These are phyloP conservation scores for Drymonia ruficornis DNA, from an alignment of 2,888 invertebrate species.

Conservation along the genomic window DNA sequence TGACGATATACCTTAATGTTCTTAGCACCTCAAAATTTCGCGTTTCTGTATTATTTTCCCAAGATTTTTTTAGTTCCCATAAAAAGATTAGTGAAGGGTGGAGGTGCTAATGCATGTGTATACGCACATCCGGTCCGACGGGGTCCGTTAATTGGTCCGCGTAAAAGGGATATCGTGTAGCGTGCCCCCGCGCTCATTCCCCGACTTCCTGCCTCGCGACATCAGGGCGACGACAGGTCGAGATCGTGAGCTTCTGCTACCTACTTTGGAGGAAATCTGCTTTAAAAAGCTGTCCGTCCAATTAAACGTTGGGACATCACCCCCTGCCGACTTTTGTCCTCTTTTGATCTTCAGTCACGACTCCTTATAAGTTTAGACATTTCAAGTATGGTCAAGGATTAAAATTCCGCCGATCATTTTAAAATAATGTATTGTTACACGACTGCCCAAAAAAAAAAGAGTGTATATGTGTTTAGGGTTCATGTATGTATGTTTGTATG, in stretches of 20 bases:
- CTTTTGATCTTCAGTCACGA: constrained; percentile 52
- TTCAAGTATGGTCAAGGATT: constrained; percentile 32
- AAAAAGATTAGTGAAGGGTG: constrained; percentile 78
- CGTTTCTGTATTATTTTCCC: constrained; percentile 53
- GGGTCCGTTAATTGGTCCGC: constrained; percentile 82
- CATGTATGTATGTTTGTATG: too few species aligned
- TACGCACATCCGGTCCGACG: constrained; percentile 78
- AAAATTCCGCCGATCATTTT: constrained; percentile 26
- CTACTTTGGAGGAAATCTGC: constrained; percentile 54
- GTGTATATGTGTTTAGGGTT: too few species aligned
- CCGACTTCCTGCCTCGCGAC: constrained; percentile 71
- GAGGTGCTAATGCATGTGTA: constrained; percentile 81
- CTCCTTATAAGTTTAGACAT: constrained; percentile 33
- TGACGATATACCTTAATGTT: constrained; percentile 38
- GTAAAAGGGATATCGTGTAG: constrained; percentile 84
- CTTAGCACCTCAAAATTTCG: constrained; percentile 48
- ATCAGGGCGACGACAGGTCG: constrained; percentile 52
- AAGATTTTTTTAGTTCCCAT: constrained; percentile 58
- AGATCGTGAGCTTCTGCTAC: constrained; percentile 55
- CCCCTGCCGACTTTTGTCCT: constrained; percentile 52
- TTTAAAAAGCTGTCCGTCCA: constrained; percentile 57
- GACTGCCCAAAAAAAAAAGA: too few species aligned
- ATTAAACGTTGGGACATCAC: constrained; percentile 55
- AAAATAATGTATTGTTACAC: constrained; percentile 32
- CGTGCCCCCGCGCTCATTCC: constrained; percentile 57